Evolutionary conservation across 2,797 vertebrate species (phyloP).

Genomic region (Tenualosa thibaudeaui): DNA sequence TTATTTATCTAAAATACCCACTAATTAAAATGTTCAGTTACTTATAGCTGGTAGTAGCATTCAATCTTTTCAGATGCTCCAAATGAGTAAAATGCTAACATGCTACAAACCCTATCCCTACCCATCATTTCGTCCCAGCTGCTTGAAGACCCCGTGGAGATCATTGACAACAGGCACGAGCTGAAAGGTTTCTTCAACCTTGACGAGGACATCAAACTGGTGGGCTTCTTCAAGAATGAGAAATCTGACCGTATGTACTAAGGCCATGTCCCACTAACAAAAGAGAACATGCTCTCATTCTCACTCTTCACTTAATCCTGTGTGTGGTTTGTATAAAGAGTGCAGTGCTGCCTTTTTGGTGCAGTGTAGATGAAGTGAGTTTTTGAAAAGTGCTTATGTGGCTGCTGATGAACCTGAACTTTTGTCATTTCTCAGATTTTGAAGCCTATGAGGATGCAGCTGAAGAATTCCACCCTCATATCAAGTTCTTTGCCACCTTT

Average conservation of each 20-base stretch:
- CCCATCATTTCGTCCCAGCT: slow-evolving; percentile 65
- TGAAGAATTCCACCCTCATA: slow-evolving; percentile 88
- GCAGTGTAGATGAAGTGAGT: neutral
- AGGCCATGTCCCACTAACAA: slow-evolving; percentile 47
- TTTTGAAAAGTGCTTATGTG: neutral
- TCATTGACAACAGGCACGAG: slow-evolving; percentile 83
- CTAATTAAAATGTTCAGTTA: too few species aligned
- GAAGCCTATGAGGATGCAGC: slow-evolving; percentile 83
- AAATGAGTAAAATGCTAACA: neutral
- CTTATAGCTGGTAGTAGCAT: neutral
- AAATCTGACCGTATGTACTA: slow-evolving; percentile 87
- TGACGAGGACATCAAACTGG: slow-evolving; percentile 88
- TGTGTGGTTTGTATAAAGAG: slow-evolving; percentile 9
- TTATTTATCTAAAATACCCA: too few species aligned
- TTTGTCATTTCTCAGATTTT: slow-evolving; percentile 77
- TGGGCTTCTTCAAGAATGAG: slow-evolving; percentile 91
- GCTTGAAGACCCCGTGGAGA: slow-evolving; percentile 88
- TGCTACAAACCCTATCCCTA: neutral
- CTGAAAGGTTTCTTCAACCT: slow-evolving; percentile 83
- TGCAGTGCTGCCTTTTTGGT: neutral
- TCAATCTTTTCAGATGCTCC: neutral
- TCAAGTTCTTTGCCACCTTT: slow-evolving; percentile 89
- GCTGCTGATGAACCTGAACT: slow-evolving; percentile 20
- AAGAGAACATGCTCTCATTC: slow-evolving; percentile 32
- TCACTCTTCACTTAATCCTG: slow-evolving; percentile 4